Base-by-base conservation (phyloP, 2,113 vertebrate genomes). In the Gymnarchus niloticus region DNA sequence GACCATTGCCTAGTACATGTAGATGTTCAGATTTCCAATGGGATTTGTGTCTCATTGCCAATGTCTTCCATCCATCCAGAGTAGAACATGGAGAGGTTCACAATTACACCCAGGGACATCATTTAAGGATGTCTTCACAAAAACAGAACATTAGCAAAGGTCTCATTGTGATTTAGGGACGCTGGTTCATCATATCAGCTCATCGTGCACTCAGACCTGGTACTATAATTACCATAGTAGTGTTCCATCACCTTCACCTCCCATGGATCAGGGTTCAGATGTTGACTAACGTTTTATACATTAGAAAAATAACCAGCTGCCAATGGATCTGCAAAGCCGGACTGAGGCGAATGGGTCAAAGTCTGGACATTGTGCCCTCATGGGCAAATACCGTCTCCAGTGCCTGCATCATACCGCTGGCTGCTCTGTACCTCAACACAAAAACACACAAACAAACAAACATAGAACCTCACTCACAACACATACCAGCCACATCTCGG, bases 231-330 rank as follows among this genome's bases (percentile, higher is more conserved):
- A 12, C 46, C 80, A 17, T 82, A 54, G 8, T 28, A 28, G 25
- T 76, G 28, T 19, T 82, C 25, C 12, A 25, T 33, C 80, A 21
- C 14, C 25, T 82, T 28, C 33, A 85, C 85, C 65, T 82, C 87
- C 87, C 90, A 90, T 91, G 91, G 92, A 91, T 92, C 89, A 21
- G 28, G 12, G 3, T 1, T 48, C 25, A 52, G 73, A 33, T 8
- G 46, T 51, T 4, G 87, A 87, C 84, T 85, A 56, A 87, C 88
- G 87, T 89, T 54, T 84, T 89, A 78, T 83, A 89, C 87, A 88
- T 89, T 54, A 48, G n/a, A 87, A 85, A 88, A 84, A 85, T 86
- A 87, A 86, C 84, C 89, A 91, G 88, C 92, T 90, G 90, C 89
- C 90, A 91, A 89, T 92, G 91, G 89, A 92, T 91, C 91, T 88